Evolutionary conservation across 2,797 vertebrate genomes (phyloP).

Genomic region (Schizothorax lantsangensis): DNA sequence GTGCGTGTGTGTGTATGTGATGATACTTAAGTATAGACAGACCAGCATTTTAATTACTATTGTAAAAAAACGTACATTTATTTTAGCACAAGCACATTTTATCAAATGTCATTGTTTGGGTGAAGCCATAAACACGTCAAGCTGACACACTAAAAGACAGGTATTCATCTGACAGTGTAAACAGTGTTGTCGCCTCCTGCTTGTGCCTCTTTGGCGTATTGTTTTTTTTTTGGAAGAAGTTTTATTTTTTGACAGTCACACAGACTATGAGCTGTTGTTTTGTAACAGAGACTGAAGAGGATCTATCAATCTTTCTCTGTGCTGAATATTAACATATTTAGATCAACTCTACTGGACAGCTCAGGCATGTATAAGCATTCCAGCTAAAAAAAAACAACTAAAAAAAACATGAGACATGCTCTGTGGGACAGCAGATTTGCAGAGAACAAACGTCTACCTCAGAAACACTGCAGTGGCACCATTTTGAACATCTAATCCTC

Average conservation of each 20-base stretch:
- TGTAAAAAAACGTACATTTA: conserved; percentile 41
- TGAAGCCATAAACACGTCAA: conserved; percentile 57
- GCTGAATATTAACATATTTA: conserved; percentile 24
- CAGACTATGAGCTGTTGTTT: conserved; percentile 11
- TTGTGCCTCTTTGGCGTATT: conserved; percentile 34
- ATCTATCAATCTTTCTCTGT: conserved; percentile 21
- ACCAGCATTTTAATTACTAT: conserved; percentile 27
- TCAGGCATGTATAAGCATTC: background rate
- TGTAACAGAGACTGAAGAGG: conserved; percentile 6
- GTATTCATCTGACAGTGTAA: conserved; percentile 46
- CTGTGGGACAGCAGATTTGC: conserved; percentile 25
- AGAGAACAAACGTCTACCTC: conserved; percentile 29
- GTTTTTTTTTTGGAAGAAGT: conserved; percentile 7
- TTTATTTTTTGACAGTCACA: conserved; percentile 52
- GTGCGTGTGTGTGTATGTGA: background rate
- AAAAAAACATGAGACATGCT: background rate
- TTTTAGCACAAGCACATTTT: conserved; percentile 54
- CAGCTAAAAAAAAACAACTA: background rate
- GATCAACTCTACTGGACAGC: conserved; percentile 22
- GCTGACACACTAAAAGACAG: conserved; percentile 51
- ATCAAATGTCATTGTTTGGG: conserved; percentile 46
- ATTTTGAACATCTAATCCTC: conserved; percentile 46
- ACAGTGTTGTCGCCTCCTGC: conserved; percentile 49
- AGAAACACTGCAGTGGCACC: conserved; percentile 17
- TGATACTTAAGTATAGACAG: background rate